These are phyloP conservation scores for Agapornis canus DNA, from an alignment of 2,797 vertebrate species.

Conservation along the genomic window DNA sequence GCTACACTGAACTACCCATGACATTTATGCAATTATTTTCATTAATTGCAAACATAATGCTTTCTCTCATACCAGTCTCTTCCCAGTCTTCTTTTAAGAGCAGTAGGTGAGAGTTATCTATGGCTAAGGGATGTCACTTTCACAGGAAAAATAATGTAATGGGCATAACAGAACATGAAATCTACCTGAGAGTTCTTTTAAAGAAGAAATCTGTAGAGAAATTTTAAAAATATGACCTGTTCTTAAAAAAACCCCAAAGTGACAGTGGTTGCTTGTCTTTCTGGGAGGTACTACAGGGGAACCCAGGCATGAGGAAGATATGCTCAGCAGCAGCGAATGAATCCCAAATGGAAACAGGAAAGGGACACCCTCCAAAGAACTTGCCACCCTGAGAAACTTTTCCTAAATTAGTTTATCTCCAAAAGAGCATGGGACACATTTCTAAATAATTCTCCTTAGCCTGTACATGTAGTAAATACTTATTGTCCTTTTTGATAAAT, in stretches of 20 bases:
- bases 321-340: neutral
- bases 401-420: neutral
- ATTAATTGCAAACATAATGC: neutral
- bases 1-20: neutral
- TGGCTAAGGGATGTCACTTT: neutral
- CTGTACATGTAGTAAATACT: neutral
- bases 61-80: neutral
- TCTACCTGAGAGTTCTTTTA: neutral
- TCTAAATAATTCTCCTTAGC: neutral
- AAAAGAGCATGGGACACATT: neutral
- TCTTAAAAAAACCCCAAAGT: neutral
- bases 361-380: neutral
- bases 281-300: neutral
- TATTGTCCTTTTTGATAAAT: neutral
- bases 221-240: neutral
- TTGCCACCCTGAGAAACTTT: neutral
- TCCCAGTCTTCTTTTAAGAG: neutral
- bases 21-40: neutral
- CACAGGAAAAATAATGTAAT: neutral
- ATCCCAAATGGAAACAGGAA: neutral
- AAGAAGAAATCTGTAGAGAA: neutral
- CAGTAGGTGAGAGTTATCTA: neutral
- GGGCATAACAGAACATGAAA: neutral
- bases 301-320: neutral
- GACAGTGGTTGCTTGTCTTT: neutral